Evolutionary conservation across 2,888 invertebrate genomes (phyloP).

Genomic region (Prosopocoilus inquinatus): DNA sequence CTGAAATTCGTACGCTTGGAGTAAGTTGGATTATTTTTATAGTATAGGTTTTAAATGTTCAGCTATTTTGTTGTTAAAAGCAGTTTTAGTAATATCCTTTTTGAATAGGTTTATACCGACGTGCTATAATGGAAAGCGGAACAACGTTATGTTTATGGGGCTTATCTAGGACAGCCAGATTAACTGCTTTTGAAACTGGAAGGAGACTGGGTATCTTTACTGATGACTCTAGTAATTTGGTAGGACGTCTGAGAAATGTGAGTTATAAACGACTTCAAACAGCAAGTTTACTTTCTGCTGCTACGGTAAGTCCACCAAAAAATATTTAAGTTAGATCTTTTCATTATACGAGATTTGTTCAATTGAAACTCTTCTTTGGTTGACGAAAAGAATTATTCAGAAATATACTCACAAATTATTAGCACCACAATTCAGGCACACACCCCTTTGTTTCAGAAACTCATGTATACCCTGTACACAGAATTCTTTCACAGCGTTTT

Average conservation of each 20-base stretch:
- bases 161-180: conserved; percentile 19
- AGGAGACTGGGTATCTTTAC: conserved; percentile 25
- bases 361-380: too few species aligned
- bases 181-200: conserved; percentile 24
- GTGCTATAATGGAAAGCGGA: conserved; percentile 17
- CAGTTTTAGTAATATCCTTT: not conserved
- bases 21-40: too few species aligned
- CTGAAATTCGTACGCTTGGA: too few species aligned
- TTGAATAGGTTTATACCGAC: conserved; percentile 11
- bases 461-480: too few species aligned
- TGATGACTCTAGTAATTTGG: conserved; percentile 19
- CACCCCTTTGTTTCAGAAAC: too few species aligned
- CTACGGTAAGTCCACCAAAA: too few species aligned
- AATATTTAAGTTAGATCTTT: not conserved
- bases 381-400: too few species aligned
- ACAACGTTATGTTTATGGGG: conserved; percentile 10
- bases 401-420: too few species aligned
- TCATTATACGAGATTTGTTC: not conserved
- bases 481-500: too few species aligned
- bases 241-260: conserved; percentile 26
- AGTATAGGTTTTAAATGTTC: too few species aligned
- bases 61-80: not conserved
- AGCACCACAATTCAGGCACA: too few species aligned
- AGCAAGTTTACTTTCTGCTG: not conserved
- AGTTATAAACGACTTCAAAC: conserved; percentile 9